phyloP scores from a whole-genome alignment of 2,797 vertebrate species.

The Helostoma temminkii region DNA sequence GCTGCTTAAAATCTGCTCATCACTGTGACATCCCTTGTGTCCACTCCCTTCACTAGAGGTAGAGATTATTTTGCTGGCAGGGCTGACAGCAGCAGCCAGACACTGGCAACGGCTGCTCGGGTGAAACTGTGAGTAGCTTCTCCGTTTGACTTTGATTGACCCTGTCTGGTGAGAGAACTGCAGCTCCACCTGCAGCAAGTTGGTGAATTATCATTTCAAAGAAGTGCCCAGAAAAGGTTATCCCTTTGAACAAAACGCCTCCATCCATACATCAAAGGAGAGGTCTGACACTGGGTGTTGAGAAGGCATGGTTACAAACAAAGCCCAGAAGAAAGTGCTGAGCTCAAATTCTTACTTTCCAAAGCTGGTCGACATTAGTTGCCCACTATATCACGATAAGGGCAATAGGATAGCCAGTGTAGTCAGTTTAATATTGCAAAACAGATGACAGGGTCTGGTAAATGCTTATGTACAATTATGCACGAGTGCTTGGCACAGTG shows the following conservation, averaged over 20 bases:
- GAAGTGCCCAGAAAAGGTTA: slow-evolving; percentile 83
- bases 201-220: slow-evolving; percentile 85
- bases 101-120: slow-evolving; percentile 47
- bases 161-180: slow-evolving; percentile 64
- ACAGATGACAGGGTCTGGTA: slow-evolving; percentile 58
- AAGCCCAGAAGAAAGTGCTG: slow-evolving; percentile 71
- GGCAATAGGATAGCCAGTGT: slow-evolving; percentile 47
- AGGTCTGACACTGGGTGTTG: slow-evolving; percentile 72
- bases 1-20: slow-evolving; percentile 41
- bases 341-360: slow-evolving; percentile 62
- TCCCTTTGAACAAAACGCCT: slow-evolving; percentile 86
- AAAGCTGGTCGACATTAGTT: slow-evolving; percentile 54
- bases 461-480: slow-evolving; percentile 72
- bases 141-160: slow-evolving; percentile 85
- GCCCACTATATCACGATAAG: slow-evolving; percentile 48
- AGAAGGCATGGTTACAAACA: slow-evolving; percentile 65
- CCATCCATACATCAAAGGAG: slow-evolving; percentile 83
- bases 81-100: slow-evolving; percentile 56
- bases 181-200: slow-evolving; percentile 75
- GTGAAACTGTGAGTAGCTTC: slow-evolving; percentile 64
- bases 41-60: slow-evolving; percentile 37
- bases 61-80: slow-evolving; percentile 47
- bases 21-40: slow-evolving; percentile 44
- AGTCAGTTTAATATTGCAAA: slow-evolving; percentile 59
- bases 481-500: slow-evolving; percentile 61